Conservation (phyloP, 2,888 invertebrate genomes). For the Eristalis intricaria region DNA sequence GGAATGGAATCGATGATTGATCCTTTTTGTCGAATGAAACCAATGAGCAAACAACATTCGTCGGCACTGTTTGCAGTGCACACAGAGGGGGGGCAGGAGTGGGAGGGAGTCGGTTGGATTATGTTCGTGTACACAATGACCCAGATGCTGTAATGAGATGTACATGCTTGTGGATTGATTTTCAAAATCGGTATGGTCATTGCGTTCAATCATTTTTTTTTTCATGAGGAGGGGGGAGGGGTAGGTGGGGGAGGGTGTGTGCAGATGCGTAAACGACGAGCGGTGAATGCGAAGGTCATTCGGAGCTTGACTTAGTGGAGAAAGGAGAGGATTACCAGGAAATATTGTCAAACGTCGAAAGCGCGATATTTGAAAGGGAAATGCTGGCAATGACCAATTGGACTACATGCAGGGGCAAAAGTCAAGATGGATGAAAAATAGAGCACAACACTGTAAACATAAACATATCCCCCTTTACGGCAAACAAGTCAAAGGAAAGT, state of each 20-base stretch:
- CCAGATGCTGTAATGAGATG: slow-evolving; percentile 1
- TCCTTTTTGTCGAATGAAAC: not conserved
- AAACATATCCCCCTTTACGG: too few relatives aligned
- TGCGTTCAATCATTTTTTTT: not conserved
- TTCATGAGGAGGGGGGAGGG: not conserved
- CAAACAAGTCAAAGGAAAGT: too few relatives aligned
- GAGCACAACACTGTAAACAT: too few relatives aligned
- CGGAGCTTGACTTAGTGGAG: not conserved
- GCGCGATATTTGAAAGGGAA: too few relatives aligned
- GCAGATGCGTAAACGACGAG: not conserved
- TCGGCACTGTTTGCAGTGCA: not conserved
- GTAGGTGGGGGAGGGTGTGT: too few relatives aligned
- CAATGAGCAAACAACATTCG: not conserved
- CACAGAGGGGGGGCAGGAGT: not conserved
- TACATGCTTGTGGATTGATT: not conserved
- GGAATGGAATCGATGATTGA: not conserved
- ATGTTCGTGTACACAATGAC: not conserved
- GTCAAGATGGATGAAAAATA: too few relatives aligned
- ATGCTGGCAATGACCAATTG: too few relatives aligned
- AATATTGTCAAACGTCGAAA: too few relatives aligned
- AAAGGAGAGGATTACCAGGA: too few relatives aligned
- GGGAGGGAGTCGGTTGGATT: not conserved
- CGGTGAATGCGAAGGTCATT: not conserved
- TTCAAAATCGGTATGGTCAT: not conserved
- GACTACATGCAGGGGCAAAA: too few relatives aligned